phyloP scores from a whole-genome alignment of 2,888 invertebrate species.

The Rhyacophila evoluta region DNA sequence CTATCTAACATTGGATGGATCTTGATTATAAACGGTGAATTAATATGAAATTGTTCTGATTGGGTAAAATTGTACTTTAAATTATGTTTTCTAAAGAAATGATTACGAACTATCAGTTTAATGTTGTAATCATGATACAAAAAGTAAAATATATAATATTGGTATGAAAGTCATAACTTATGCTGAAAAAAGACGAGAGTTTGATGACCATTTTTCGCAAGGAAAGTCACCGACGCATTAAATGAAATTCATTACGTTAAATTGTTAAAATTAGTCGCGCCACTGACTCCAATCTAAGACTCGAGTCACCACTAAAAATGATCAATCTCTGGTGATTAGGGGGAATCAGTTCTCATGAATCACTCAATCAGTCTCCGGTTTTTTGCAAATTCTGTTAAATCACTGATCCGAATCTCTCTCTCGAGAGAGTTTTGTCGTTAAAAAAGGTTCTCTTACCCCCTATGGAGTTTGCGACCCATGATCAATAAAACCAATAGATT shows the following conservation, averaged over 20 bases:
- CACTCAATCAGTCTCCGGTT: slow-evolving; percentile 10
- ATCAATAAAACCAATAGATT: neutral
- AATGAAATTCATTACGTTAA: slow-evolving; percentile 12
- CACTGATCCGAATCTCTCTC: slow-evolving; percentile 19
- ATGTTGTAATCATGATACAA: no score
- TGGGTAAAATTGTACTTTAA: no score
- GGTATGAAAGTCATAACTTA: neutral
- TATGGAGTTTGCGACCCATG: neutral
- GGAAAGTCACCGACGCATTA: slow-evolving; percentile 11
- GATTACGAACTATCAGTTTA: no score
- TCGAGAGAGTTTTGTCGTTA: slow-evolving; percentile 1
- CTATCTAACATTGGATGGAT: no score
- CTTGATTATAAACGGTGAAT: no score
- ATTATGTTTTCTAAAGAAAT: no score
- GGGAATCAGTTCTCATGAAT: slow-evolving; percentile 16
- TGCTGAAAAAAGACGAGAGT: neutral
- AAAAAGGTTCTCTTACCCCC: neutral
- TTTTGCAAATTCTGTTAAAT: slow-evolving; percentile 21
- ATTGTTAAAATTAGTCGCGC: slow-evolving; percentile 12
- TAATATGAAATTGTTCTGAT: no score
- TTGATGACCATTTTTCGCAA: slow-evolving; percentile 18
- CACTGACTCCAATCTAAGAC: neutral
- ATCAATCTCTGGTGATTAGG: slow-evolving; percentile 19
- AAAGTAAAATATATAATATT: no score
- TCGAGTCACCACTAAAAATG: slow-evolving; percentile 9